A percentile compares a stretch with the other conserved stretches of the same genome.
Conservation (phyloP, 1,140 invertebrate genomes). For the Monochamus saltuarius region DNA sequence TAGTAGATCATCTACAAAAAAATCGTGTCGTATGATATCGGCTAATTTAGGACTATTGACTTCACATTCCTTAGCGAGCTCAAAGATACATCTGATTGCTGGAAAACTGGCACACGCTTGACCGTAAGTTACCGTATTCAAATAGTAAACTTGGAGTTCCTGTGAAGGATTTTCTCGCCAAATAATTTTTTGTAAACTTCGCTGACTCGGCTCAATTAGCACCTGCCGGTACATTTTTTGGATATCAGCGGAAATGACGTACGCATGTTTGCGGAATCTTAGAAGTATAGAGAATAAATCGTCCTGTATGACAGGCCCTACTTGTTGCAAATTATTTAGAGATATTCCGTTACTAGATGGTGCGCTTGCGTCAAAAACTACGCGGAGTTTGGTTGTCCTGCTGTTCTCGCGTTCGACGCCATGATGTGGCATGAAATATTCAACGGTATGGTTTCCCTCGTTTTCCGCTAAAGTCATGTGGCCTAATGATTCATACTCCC, state of each 20-base stretch:
- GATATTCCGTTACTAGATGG: slow-evolving; percentile 35
- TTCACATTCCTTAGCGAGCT: slow-evolving; percentile 9
- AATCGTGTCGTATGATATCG: slow-evolving; percentile 10
- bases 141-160: slow-evolving; percentile 32
- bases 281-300: slow-evolving; percentile 47
- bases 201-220: slow-evolving; percentile 43
- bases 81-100: slow-evolving; percentile 21
- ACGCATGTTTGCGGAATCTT: slow-evolving; percentile 48
- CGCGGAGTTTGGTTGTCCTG: slow-evolving; percentile 42
- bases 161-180: slow-evolving; percentile 5
- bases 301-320: slow-evolving; percentile 40
- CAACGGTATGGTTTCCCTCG: neutral
- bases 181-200: slow-evolving; percentile 29
- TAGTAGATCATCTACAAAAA: slow-evolving; percentile 52
- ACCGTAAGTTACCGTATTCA: slow-evolving; percentile 45
- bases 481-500: slow-evolving; percentile 4
- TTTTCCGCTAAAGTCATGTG: neutral
- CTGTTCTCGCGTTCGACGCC: slow-evolving; percentile 36
- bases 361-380: slow-evolving; percentile 47
- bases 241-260: slow-evolving; percentile 50
- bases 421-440: slow-evolving; percentile 49
- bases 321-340: slow-evolving; percentile 38
- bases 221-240: slow-evolving; percentile 48
- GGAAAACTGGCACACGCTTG: slow-evolving; percentile 29
- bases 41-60: neutral